Percentiles rank a stretch among this genome's conserved stretches.
These are phyloP conservation scores for Shinisaurus crocodilurus DNA, from an alignment of 2,113 vertebrate species.

Conservation along the genomic window DNA sequence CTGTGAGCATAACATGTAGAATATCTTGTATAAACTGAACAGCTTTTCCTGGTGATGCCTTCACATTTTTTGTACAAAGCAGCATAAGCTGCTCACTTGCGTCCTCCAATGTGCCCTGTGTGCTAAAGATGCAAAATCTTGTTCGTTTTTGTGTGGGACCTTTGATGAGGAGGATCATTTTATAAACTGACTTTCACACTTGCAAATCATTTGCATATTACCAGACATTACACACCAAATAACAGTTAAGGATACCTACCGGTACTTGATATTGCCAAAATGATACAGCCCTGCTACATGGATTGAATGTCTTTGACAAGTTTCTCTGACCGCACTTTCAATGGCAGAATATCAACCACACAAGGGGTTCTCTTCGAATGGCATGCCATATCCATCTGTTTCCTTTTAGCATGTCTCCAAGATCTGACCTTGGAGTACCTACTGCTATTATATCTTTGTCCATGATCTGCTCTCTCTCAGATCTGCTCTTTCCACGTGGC, in stretches of 20 bases:
- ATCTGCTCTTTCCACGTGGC: not conserved
- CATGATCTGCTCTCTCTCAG: not conserved
- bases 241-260: not conserved
- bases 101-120: not conserved
- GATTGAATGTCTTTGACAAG: not conserved
- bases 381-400: not conserved
- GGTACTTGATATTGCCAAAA: too few relatives aligned
- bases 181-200: fast-evolving
- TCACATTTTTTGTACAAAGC: not conserved
- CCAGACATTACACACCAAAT: not conserved
- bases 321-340: not conserved
- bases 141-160: not conserved
- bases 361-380: not conserved
- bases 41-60: not conserved
- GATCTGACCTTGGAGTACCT: not conserved
- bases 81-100: not conserved
- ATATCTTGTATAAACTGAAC: conserved; percentile 31
- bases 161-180: not conserved
- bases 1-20: conserved; percentile 48
- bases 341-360: not conserved
- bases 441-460: not conserved
- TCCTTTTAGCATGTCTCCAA: not conserved
- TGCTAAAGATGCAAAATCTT: not conserved
- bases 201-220: conserved; percentile 20
- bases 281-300: not conserved